Conservation (phyloP, 2,797 vertebrate genomes). For the Acestrorhynchus altus region DNA sequence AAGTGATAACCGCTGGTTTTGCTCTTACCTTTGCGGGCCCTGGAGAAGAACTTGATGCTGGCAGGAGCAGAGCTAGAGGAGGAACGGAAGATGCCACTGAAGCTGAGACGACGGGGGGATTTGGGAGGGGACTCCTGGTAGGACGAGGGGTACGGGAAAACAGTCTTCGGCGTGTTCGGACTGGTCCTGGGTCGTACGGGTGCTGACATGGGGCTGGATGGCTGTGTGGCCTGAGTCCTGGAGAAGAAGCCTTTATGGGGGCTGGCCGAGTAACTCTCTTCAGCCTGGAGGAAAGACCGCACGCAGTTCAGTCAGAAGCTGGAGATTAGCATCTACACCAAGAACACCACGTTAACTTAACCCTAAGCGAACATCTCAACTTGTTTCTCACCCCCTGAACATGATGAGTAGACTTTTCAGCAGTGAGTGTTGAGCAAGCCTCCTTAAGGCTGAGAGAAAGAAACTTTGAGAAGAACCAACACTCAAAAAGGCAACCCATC, state of each 20-base stretch:
- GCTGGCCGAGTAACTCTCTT: slow-evolving; percentile 81
- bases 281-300: slow-evolving; percentile 74
- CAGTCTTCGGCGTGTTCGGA: slow-evolving; percentile 86
- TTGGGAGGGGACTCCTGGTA: slow-evolving; percentile 90
- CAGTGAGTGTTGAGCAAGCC: too few relatives aligned
- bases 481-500: too few relatives aligned
- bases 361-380: too few relatives aligned
- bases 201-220: slow-evolving; percentile 85
- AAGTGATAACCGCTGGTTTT: too few relatives aligned
- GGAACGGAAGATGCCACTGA: slow-evolving; percentile 95
- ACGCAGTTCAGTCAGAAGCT: not conserved
- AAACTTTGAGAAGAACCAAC: too few relatives aligned
- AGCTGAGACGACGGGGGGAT: slow-evolving; percentile 95
- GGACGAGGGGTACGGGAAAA: slow-evolving; percentile 85
- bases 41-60: slow-evolving; percentile 94
- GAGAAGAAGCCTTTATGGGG: slow-evolving; percentile 83
- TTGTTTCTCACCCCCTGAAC: too few relatives aligned
- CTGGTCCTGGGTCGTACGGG: slow-evolving; percentile 80
- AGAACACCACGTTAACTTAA: too few relatives aligned
- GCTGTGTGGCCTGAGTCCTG: slow-evolving; percentile 76
- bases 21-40: slow-evolving; percentile 91
- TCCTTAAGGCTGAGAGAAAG: too few relatives aligned
- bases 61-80: slow-evolving; percentile 87
- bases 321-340: not conserved
- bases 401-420: too few relatives aligned